phyloP scores from a whole-genome alignment of 2,888 invertebrate genomes.

The Drosophila testacea region DNA sequence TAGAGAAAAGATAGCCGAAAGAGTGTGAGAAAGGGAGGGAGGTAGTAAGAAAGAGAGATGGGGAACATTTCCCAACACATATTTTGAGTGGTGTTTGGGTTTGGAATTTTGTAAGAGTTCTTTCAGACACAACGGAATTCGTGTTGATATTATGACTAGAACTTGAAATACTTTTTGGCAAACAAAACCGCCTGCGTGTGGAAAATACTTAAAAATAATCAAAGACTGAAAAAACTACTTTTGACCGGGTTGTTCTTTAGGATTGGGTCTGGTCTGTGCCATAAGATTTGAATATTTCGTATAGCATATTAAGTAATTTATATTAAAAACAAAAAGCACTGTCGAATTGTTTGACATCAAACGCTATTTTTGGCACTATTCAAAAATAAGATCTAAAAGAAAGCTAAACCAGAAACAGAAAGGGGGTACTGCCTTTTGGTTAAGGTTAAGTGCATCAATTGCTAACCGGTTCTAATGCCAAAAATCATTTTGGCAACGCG shows the following conservation, averaged over 20 bases:
- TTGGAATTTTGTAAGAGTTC: constrained; percentile 70
- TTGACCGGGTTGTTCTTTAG: not conserved
- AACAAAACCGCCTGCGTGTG: constrained; percentile 24
- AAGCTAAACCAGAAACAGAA: not conserved
- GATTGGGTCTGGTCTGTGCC: constrained; percentile 1
- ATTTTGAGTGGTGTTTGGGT: constrained; percentile 38
- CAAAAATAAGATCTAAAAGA: constrained; percentile 21
- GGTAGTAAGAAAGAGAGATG: not conserved
- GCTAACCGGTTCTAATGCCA: constrained; percentile 47
- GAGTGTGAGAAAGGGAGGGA: constrained; percentile 16
- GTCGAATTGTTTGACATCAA: constrained; percentile 52
- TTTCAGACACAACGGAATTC: constrained; percentile 42
- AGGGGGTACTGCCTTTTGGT: constrained; percentile 33
- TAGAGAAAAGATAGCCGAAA: constrained; percentile 17
- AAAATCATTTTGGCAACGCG: constrained; percentile 62
- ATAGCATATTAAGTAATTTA: constrained; percentile 63
- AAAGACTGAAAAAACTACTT: constrained; percentile 7
- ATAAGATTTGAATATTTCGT: constrained; percentile 31
- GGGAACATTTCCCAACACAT: constrained; percentile 52
- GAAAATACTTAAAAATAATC: constrained; percentile 44
- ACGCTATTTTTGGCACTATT: constrained; percentile 52
- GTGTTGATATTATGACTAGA: constrained; percentile 33
- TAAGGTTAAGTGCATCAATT: constrained; percentile 72
- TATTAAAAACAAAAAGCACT: constrained; percentile 43
- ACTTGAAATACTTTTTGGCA: constrained; percentile 50